phyloP scores from a whole-genome alignment of 2,113 vertebrate species.

The Oreochromis tanganicae region DNA sequence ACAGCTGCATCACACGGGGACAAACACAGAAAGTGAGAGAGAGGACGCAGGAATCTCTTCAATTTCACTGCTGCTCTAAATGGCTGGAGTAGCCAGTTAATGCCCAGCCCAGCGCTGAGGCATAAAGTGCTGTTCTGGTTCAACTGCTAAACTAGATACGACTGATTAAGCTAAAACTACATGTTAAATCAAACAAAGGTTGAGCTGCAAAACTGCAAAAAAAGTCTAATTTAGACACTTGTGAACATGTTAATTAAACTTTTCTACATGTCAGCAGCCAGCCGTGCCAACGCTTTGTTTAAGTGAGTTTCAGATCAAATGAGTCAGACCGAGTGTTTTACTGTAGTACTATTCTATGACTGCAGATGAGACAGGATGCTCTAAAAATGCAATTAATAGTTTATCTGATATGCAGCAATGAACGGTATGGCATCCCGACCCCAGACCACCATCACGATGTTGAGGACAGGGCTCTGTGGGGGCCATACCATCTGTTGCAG shows the following conservation, averaged over 20 bases:
- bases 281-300: neutral
- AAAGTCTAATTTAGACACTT: neutral
- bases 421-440: neutral
- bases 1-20: slow-evolving; percentile 42
- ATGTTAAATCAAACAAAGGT: neutral
- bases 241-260: neutral
- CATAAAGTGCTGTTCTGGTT: neutral
- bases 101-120: neutral
- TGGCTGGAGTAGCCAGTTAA: neutral
- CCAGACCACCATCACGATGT: neutral
- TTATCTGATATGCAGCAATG: neutral
- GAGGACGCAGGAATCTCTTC: neutral
- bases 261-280: neutral
- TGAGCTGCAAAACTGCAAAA: neutral
- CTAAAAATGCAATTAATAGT: neutral
- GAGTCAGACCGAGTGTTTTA: neutral
- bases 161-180: neutral
- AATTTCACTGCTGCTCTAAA: neutral
- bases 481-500: neutral
- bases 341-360: neutral
- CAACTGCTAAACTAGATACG: neutral
- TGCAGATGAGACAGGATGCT: neutral
- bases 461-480: neutral
- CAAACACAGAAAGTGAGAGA: neutral
- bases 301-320: neutral